Percentiles rank a stretch among this genome's conserved stretches.
Evolutionary conservation across 2,888 invertebrate species (phyloP).

Genomic region (Glaucopsyche alexis): DNA sequence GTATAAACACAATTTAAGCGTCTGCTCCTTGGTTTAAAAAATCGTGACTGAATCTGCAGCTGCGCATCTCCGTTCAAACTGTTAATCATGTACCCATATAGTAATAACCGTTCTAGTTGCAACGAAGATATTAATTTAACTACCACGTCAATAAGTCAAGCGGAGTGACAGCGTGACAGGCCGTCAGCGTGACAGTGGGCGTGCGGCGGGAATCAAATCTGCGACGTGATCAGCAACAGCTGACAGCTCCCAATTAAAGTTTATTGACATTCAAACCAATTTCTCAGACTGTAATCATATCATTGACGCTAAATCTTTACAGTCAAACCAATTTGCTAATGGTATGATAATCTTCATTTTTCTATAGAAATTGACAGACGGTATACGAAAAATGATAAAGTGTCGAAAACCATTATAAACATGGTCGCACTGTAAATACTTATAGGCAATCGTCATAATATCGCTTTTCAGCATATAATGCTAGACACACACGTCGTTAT

Average conservation of each 20-base stretch:
- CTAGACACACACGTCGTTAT: too few relatives aligned
- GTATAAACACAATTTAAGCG: background rate
- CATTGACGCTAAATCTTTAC: background rate
- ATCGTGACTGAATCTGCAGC: background rate
- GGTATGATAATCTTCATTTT: too few relatives aligned
- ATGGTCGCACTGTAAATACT: too few relatives aligned
- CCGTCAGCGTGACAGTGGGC: slow-evolving; percentile 17
- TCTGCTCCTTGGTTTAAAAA: background rate
- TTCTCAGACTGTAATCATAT: background rate
- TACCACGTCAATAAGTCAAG: slow-evolving; percentile 3
- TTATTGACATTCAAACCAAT: slow-evolving; percentile 2
- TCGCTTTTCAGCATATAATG: too few relatives aligned
- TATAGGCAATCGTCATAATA: too few relatives aligned
- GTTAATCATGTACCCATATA: background rate
- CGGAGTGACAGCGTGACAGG: slow-evolving; percentile 25
- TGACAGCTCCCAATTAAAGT: slow-evolving; percentile 11
- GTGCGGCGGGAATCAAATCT: slow-evolving; percentile 14
- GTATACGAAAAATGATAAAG: too few relatives aligned
- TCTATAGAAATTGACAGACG: too few relatives aligned
- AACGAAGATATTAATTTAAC: slow-evolving; percentile 10
- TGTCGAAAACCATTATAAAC: too few relatives aligned
- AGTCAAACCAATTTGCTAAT: background rate
- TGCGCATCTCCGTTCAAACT: background rate
- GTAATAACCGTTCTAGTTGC: background rate
- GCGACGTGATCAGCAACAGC: background rate